Percentiles rank a stretch among this genome's conserved stretches.
These are phyloP conservation scores for Sinonovacula constricta DNA, from an alignment of 1,140 invertebrate genomes.

Conservation along the genomic window DNA sequence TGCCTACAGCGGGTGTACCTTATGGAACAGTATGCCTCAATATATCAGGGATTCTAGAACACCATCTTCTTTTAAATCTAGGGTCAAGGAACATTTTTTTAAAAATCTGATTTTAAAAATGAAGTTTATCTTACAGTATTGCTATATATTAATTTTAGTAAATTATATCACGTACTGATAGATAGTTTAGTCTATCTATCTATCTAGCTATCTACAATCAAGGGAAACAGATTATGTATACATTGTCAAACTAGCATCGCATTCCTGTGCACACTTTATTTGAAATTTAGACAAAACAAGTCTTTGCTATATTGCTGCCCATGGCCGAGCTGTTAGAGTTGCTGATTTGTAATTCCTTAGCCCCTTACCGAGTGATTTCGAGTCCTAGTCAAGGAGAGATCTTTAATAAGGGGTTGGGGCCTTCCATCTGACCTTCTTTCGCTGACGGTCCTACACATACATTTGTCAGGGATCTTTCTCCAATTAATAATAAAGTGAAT, in stretches of 20 bases:
- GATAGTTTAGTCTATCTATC: too few relatives aligned
- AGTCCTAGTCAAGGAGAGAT: too few relatives aligned
- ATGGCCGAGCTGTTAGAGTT: neutral
- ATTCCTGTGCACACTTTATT: too few relatives aligned
- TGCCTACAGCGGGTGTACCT: constrained; percentile 15
- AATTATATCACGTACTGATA: too few relatives aligned
- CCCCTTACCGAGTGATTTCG: neutral
- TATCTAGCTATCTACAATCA: neutral
- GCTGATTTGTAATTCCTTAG: neutral
- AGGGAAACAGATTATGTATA: neutral
- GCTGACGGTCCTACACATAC: too few relatives aligned
- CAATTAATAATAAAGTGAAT: too few relatives aligned
- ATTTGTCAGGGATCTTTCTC: too few relatives aligned
- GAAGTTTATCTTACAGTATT: neutral
- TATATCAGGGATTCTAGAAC: neutral
- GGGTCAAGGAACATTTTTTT: neutral
- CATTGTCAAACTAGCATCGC: neutral
- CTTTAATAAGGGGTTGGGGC: too few relatives aligned
- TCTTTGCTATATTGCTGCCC: neutral
- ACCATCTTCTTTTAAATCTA: neutral
- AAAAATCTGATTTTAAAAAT: neutral
- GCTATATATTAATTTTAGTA: too few relatives aligned
- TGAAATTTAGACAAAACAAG: too few relatives aligned
- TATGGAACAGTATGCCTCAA: constrained; percentile 25
- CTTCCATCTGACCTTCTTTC: too few relatives aligned